Evolutionary conservation across 1,140 invertebrate genomes (phyloP).

Genomic region (Apis dorsata): DNA sequence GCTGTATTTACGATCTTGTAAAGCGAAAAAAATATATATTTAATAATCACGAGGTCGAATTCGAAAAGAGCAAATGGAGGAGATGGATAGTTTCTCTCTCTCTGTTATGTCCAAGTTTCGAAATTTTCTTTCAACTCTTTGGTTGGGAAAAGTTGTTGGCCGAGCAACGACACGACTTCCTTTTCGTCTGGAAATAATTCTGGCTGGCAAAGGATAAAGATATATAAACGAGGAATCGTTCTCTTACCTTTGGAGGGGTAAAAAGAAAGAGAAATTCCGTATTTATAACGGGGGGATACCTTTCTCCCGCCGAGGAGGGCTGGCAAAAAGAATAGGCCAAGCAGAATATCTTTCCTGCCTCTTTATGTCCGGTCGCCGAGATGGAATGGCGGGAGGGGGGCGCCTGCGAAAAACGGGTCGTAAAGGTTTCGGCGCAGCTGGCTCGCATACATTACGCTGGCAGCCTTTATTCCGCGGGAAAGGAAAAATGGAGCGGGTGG

Average conservation of each 20-base stretch:
- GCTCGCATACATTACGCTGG: constrained; percentile 39
- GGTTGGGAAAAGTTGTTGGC: too few species aligned
- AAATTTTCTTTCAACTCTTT: too few species aligned
- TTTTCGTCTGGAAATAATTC: constrained; percentile 8
- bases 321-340: constrained; percentile 45
- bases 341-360: constrained; percentile 46
- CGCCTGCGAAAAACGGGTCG: constrained; percentile 25
- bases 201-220: not conserved
- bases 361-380: constrained; percentile 48
- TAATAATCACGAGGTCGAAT: too few species aligned
- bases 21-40: too few species aligned
- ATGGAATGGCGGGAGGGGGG: constrained; percentile 14
- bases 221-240: constrained; percentile 21
- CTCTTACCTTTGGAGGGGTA: not conserved
- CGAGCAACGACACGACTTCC: not conserved
- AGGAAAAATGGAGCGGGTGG: constrained; percentile 37
- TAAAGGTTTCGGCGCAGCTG: constrained; percentile 50
- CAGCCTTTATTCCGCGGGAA: constrained; percentile 24
- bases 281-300: constrained; percentile 36
- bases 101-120: too few species aligned
- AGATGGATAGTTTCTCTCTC: too few species aligned
- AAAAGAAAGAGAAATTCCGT: constrained; percentile 29
- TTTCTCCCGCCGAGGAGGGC: not conserved
- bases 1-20: too few species aligned
- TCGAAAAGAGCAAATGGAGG: too few species aligned